Percentiles rank a stretch among this genome's conserved stretches.
Conservation (phyloP, 2,888 invertebrate genomes). For the Drosophila hawaiiensis region DNA sequence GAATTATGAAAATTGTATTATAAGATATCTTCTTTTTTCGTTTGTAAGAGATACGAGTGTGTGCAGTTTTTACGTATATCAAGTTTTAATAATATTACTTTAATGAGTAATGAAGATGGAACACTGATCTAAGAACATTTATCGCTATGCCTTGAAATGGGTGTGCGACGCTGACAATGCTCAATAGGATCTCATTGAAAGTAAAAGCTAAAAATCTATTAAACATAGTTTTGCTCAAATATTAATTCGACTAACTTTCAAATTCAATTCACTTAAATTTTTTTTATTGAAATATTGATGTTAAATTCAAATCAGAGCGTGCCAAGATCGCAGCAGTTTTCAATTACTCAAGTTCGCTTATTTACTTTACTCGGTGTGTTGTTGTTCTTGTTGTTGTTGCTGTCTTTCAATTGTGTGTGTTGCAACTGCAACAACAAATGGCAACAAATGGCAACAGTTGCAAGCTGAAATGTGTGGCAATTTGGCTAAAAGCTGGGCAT, state of each 20-base stretch:
- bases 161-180: not conserved
- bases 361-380: not conserved
- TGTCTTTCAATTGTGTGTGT: conserved; percentile 25
- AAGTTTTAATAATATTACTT: not conserved
- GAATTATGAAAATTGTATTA: too few species aligned
- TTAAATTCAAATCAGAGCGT: not conserved
- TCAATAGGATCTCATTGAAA: not conserved
- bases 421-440: conserved; percentile 35
- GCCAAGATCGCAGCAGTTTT: not conserved
- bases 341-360: conserved; percentile 12
- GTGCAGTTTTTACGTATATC: not conserved
- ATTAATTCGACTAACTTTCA: not conserved
- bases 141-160: not conserved
- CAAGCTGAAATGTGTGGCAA: conserved; percentile 61
- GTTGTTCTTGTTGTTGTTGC: conserved; percentile 20
- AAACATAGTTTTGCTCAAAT: not conserved
- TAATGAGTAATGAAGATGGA: not conserved
- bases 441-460: not conserved
- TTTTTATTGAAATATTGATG: not conserved
- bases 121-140: not conserved
- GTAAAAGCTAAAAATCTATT: not conserved
- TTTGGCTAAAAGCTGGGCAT: conserved; percentile 74
- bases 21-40: too few species aligned
- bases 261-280: not conserved
- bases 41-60: too few species aligned